These are phyloP conservation scores for Chaetodon trifascialis DNA, from an alignment of 2,113 vertebrate genomes.

Conservation along the genomic window DNA sequence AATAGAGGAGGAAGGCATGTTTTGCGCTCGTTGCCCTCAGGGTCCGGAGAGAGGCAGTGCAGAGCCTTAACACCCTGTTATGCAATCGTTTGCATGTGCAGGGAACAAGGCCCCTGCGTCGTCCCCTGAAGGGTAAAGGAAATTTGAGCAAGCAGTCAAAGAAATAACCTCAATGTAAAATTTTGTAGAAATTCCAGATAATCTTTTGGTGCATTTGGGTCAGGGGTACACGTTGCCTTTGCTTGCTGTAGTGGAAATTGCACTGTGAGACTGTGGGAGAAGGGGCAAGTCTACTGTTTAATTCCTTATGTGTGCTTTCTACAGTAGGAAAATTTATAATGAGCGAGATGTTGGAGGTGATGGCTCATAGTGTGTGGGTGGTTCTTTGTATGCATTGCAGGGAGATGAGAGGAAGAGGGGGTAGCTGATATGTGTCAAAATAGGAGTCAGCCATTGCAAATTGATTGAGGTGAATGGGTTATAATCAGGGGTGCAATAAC, in stretches of 20 bases:
- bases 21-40: not conserved
- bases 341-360: slow-evolving; percentile 10
- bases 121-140: not conserved
- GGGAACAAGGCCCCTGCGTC: slow-evolving; percentile 9
- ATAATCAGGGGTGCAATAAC: not conserved
- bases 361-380: not conserved
- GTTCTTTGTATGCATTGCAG: slow-evolving; percentile 1
- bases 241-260: not conserved
- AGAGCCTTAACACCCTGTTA: slow-evolving; percentile 36
- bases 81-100: slow-evolving; percentile 41
- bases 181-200: not conserved
- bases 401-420: not conserved
- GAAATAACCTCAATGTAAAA: slow-evolving; percentile 8
- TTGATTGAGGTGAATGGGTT: slow-evolving; percentile 4
- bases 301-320: slow-evolving; percentile 12
- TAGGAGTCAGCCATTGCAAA: not conserved
- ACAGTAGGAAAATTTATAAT: slow-evolving; percentile 23
- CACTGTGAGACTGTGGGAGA: not conserved
- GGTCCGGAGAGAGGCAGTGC: slow-evolving; percentile 1
- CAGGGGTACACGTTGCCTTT: not conserved
- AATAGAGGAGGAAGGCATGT: slow-evolving; percentile 41
- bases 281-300: slow-evolving; percentile 1
- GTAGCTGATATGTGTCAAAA: not conserved
- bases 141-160: slow-evolving; percentile 9
- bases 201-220: not conserved